A percentile compares a stretch with the other conserved stretches of the same genome.
Evolutionary conservation across 2,113 vertebrate genomes (phyloP).

Genomic region (Nerophis ophidion): DNA sequence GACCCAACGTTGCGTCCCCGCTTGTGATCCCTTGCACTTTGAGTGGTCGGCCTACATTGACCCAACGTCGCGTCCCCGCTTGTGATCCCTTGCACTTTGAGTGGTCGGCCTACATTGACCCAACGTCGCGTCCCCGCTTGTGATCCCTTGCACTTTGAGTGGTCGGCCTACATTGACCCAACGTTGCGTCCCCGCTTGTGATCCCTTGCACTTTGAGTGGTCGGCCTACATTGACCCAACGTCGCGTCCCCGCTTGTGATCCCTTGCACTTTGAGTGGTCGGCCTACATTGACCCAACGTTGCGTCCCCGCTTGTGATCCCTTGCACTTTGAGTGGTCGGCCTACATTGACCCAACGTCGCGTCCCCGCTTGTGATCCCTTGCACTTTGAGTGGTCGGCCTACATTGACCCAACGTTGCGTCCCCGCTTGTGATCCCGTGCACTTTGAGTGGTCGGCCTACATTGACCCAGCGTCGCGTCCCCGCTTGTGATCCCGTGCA

Average conservation of each 20-base stretch:
- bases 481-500: conserved; percentile 43
- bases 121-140: conserved; percentile 14
- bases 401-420: conserved; percentile 26
- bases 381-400: conserved; percentile 23
- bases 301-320: conserved; percentile 42
- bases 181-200: conserved; percentile 20
- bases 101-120: conserved; percentile 25
- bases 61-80: conserved; percentile 16
- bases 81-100: conserved; percentile 50
- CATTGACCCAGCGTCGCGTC: conserved; percentile 28
- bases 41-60: conserved; percentile 21
- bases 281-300: conserved; percentile 30
- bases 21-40: conserved; percentile 51
- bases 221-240: conserved; percentile 26
- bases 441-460: conserved; percentile 23
- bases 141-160: conserved; percentile 49
- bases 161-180: conserved; percentile 27
- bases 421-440: conserved; percentile 44
- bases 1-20: conserved; percentile 25
- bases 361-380: conserved; percentile 45
- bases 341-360: conserved; percentile 30
- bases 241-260: conserved; percentile 34
- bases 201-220: conserved; percentile 46
- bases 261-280: conserved; percentile 37
- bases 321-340: conserved; percentile 25